Base-by-base conservation (phyloP, 2,797 vertebrate species). In the Catostomus latipinnis region DNA sequence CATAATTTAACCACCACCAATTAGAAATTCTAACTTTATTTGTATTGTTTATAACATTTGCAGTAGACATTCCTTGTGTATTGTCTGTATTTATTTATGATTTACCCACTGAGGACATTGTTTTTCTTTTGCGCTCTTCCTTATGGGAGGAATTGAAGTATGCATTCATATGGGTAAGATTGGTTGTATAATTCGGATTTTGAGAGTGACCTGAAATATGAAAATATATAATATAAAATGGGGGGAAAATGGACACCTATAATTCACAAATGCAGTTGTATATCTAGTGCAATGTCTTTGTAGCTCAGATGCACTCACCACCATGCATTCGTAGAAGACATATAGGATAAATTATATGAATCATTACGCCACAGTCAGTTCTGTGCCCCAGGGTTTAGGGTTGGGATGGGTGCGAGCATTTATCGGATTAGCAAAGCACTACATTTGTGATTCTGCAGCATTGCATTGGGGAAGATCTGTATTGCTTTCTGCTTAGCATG, bases 11-110 rank as follows among this genome's bases (percentile, higher is more conserved):
- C 90, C 92, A 90, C 92, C 91, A 92, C 88, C 87, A 67, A 90
- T 67, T 90, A 92, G 89, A 92, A 91, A 93, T 89, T 87, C 85
- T 94, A 94, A 71, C 80, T 93, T 94, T 88, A 77, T 74, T 93
- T 90, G 83, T 87, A 93, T 92, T 84, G 85, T 88, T 86, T 96
- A 94, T 96, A 95, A 92, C 90, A 91, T 97, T 97, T 96, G 94
- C 95, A 97, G 95, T 97, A 96, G 94, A 97, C 96, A 97, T 98
- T 97, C 96, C 95, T 96, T 94, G 94, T 96, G 94, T 96, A 95
- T 86, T 92, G 80, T 93, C 93, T 97, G 94, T 98, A 98, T 98
- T 98, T 98, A 98, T 98, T 98, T 98, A 97, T 98, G 93, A 97
- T 97, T 84, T 95, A 94, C 94, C 94, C 92, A 88, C 92, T 94